Base-by-base conservation (phyloP, 2,888 invertebrate species). In the Cetonia aurata region DNA sequence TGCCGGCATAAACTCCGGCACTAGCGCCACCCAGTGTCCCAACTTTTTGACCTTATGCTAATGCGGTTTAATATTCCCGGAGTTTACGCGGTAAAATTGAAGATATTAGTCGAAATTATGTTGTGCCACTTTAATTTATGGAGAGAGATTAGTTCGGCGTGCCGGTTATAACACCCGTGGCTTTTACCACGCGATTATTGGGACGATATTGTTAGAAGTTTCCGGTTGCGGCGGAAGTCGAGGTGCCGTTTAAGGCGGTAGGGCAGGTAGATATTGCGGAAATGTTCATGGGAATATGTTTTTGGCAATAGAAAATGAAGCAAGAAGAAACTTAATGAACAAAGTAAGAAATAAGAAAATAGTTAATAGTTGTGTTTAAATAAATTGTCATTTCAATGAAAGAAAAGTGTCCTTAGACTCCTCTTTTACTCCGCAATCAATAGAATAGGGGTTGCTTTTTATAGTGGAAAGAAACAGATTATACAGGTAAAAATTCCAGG, bases 191-290 rank as follows among this genome's bases (percentile, higher is more conserved):
- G 69, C 44, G 69, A 70, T 70, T 70, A 70, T 70, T 62, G 46
- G 53, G 53, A 62, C 69, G 69, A 70, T 70, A 70, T 70, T 70
- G 69, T 65, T 65, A 17, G 55, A 70, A 70, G 69, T 70, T 70
- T 70, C 69, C 57, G 66, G 66, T 53, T 66, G 41, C 17, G 17
- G 57, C 42, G 42, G 12, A 17, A 57, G 57, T 57, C 42, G n/a
- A 57, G 19, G 19, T 17, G 10, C 4, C 37, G 37, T 37, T 57
- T 57, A 42, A 42, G 41, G 13, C 19, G 42, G 57, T 41, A 17
- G 42, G 37, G 37, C 10, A 37, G 37, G 10, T 37, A 8, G 37
- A 37, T 6, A 37, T 37, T 37, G 37, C 10, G 37, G 37, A 37
- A 37, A 4, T 37, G 37, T 37, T 37, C 6, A 37, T 10, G 37